These are phyloP conservation scores for Trichopoda pennipes DNA, from an alignment of 2,888 invertebrate species.

Conservation along the genomic window DNA sequence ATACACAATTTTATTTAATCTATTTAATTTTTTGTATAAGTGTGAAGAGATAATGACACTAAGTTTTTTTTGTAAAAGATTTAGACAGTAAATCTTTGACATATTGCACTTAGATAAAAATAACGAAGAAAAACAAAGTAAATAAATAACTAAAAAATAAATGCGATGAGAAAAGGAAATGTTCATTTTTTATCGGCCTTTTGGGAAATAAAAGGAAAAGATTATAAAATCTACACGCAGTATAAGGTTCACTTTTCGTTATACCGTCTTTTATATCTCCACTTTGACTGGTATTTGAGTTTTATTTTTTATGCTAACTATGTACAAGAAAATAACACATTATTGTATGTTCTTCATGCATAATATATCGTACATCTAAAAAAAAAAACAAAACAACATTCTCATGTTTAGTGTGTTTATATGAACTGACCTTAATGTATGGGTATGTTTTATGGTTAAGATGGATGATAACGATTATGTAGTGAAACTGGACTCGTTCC, in stretches of 20 bases:
- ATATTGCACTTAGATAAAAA: slow-evolving; percentile 48
- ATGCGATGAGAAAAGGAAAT: slow-evolving; percentile 20
- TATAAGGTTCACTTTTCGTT: slow-evolving; percentile 41
- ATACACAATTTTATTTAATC: background rate
- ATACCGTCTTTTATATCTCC: slow-evolving; percentile 35
- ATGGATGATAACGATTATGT: slow-evolving; percentile 48
- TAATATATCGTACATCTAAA: background rate
- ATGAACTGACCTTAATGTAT: background rate
- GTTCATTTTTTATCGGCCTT: slow-evolving; percentile 63
- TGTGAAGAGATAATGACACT: slow-evolving; percentile 44
- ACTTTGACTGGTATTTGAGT: slow-evolving; percentile 51
- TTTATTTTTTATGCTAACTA: slow-evolving; percentile 41
- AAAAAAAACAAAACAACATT: background rate
- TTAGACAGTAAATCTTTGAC: slow-evolving; percentile 52
- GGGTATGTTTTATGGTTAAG: slow-evolving; percentile 39
- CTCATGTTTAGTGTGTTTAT: background rate
- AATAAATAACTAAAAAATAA: background rate
- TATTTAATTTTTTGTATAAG: slow-evolving; percentile 4
- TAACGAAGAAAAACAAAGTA: slow-evolving; percentile 9
- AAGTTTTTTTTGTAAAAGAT: slow-evolving; percentile 45
- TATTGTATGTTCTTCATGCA: slow-evolving; percentile 29
- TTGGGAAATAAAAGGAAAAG: slow-evolving; percentile 67
- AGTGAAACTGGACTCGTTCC: slow-evolving; percentile 13
- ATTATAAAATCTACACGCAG: slow-evolving; percentile 58
- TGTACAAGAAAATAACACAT: slow-evolving; percentile 42